A percentile compares a stretch with the other conserved stretches of the same genome.
These are phyloP conservation scores for Crotalus tigris DNA, from an alignment of 2,113 vertebrate species.

Conservation along the genomic window DNA sequence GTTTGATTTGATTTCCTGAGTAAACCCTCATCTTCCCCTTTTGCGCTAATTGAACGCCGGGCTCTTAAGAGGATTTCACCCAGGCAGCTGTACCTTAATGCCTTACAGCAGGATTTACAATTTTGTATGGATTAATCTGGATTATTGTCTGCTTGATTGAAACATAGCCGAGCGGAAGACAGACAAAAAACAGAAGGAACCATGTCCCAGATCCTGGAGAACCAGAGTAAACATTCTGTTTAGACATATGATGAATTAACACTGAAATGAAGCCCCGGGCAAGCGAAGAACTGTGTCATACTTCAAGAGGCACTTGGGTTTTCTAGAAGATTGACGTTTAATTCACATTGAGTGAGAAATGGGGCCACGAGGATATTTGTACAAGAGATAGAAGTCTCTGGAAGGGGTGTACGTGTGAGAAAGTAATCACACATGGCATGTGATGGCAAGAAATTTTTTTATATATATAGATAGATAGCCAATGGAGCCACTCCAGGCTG, in stretches of 20 bases:
- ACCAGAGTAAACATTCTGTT: neutral
- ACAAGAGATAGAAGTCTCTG: neutral
- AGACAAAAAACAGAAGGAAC: constrained; percentile 11
- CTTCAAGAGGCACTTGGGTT: neutral
- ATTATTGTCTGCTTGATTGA: constrained; percentile 43
- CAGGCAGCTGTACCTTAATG: constrained; percentile 59
- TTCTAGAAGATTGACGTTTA: neutral
- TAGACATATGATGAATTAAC: constrained; percentile 3
- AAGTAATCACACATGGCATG: neutral
- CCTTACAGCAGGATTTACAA: constrained; percentile 57
- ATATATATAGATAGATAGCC: neutral
- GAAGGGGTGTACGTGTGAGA: neutral
- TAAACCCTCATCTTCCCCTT: constrained; percentile 29
- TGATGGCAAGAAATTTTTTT: neutral
- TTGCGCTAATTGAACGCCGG: constrained; percentile 41
- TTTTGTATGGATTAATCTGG: constrained; percentile 44
- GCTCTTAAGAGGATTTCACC: constrained; percentile 61
- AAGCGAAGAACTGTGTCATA: neutral
- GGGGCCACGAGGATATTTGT: neutral
- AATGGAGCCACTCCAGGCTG: neutral
- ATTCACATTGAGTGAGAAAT: neutral
- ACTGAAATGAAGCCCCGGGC: neutral
- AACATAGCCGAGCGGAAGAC: neutral
- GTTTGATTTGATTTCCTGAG: constrained; percentile 43
- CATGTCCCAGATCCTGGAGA: neutral